Evolutionary conservation across 2,888 invertebrate genomes (phyloP).

Genomic region (Nemapogon koenigi): DNA sequence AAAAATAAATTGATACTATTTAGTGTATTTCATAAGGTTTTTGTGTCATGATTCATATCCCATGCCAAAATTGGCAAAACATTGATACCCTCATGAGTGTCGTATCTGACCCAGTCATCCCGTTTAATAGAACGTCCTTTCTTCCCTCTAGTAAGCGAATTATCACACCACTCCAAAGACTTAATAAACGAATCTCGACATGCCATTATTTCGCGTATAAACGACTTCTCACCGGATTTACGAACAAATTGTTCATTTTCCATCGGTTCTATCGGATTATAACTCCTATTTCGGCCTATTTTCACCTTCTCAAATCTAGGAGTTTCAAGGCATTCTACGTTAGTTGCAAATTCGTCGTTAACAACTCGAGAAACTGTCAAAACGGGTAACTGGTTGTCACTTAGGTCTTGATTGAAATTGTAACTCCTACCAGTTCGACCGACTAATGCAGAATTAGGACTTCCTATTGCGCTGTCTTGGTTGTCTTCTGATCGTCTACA

Average conservation of each 20-base stretch:
- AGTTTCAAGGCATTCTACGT: constrained; percentile 20
- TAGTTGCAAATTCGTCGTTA: constrained; percentile 31
- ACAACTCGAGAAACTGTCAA: constrained; percentile 24
- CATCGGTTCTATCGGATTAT: constrained; percentile 19
- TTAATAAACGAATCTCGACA: constrained; percentile 52
- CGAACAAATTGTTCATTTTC: constrained; percentile 25
- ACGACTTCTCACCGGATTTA: constrained; percentile 54
- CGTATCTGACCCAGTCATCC: constrained; percentile 50
- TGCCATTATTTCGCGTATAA: constrained; percentile 49
- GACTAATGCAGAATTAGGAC: constrained; percentile 35
- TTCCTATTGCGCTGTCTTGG: constrained; percentile 26
- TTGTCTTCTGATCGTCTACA: constrained; percentile 26
- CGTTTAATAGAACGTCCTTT: constrained; percentile 40
- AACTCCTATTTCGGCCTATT: not conserved
- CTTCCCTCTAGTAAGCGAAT: constrained; percentile 49
- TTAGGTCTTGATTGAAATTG: constrained; percentile 26
- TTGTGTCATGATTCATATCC: no score
- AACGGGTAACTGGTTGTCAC: constrained; percentile 17
- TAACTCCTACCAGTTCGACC: constrained; percentile 38
- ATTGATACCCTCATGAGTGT: constrained; percentile 41
- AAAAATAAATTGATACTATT: no score
- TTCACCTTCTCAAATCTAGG: not conserved
- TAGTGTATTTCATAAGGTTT: no score
- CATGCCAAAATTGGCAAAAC: no score
- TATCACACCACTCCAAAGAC: constrained; percentile 57